Evolutionary conservation across 2,797 vertebrate species (phyloP), one percentile per base, ranked within the genome.

Genomic region (Epinephelus awoara): DNA sequence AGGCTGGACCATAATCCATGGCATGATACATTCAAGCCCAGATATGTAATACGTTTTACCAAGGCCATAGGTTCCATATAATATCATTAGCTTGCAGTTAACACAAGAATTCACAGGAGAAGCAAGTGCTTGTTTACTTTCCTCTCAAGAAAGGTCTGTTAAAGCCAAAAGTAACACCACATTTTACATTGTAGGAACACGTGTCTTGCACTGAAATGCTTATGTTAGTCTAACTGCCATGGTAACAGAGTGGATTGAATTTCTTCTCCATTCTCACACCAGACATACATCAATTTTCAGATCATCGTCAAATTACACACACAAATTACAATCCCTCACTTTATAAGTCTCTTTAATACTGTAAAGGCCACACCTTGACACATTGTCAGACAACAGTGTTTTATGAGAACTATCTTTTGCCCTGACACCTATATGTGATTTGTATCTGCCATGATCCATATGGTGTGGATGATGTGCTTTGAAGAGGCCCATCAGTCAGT

Each of bases 1-100:
- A 96, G 95, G 95, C 91, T 92, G 90, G 91, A 91, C 94, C 92
- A 92, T 96, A 95, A 96, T 95, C 92, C 92, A 91, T 91, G 89
- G 94, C 94, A 95, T 95, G 95, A 96, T 96, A 95, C 92, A 94
- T 95, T 95, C 95, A 95, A 96, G 93, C 93, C 89, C 83, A 95
- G 94, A 96, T 96, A 95, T 95, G 94, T 96, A 96, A 96, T 95
- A 95, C 91, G 91, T 96, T 96, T 95, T 79, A 94, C 91, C 91
- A 89, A 96, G 94, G 94, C 93, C 94, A 95, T 93, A 94, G 93
- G 96, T 95, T 93, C 90, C 93, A 89, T 94, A 92, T 92, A 95
- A 96, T 94, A 94, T 93, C 88, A 94, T 96, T 96, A 95, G 49
- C 80, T 91, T 84, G 91, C 83, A 93, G 92, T 92, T 92, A 95